Conservation (phyloP, 2,113 vertebrate species). For the Cygnus buccinator region DNA sequence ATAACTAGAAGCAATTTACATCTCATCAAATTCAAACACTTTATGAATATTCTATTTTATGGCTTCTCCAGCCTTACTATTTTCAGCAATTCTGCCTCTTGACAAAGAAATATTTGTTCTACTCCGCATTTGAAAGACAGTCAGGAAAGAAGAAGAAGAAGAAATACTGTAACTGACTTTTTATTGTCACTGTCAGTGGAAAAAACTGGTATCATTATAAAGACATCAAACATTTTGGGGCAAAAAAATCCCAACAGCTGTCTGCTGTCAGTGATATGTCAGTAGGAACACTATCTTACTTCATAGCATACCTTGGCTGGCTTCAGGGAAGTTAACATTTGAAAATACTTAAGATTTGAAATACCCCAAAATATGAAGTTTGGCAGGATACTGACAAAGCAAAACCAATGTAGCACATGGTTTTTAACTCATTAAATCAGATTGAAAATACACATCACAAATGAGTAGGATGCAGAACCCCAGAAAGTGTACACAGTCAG, state of each 20-base stretch:
- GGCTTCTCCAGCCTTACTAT: background rate
- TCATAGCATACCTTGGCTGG: background rate
- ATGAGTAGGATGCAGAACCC: background rate
- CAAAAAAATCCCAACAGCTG: background rate
- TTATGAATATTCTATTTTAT: slow-evolving; percentile 26
- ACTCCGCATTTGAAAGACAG: background rate
- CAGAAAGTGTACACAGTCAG: background rate
- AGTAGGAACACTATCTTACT: background rate
- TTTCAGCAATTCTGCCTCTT: background rate
- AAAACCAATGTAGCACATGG: background rate
- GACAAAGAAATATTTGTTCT: slow-evolving; percentile 43
- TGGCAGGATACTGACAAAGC: background rate
- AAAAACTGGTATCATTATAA: background rate
- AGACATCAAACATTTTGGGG: background rate
- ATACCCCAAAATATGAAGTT: background rate
- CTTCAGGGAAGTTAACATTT: background rate
- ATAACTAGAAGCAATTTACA: background rate
- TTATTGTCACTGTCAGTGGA: slow-evolving; percentile 1
- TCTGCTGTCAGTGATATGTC: background rate
- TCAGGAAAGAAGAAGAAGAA: background rate
- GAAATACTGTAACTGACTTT: background rate
- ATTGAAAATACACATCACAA: background rate
- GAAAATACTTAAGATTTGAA: background rate
- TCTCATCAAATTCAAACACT: background rate
- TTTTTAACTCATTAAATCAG: background rate